These are phyloP conservation scores for Corythoichthys haematopterus DNA, from an alignment of 2,113 vertebrate species.

Conservation along the genomic window DNA sequence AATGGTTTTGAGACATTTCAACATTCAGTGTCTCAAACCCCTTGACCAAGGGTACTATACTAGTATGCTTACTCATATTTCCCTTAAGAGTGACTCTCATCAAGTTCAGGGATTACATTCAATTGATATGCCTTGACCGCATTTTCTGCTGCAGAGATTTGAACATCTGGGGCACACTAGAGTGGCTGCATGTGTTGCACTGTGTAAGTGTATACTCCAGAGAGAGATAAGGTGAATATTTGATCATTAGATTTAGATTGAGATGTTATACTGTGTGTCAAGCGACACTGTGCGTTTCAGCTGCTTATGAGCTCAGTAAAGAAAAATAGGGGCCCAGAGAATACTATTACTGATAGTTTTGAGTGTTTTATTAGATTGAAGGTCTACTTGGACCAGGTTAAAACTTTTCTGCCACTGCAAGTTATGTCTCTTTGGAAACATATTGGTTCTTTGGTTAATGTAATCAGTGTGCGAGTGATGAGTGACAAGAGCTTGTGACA, in stretches of 20 bases:
- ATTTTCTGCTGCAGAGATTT: constrained; percentile 33
- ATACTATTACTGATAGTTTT: neutral
- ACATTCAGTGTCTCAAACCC: too few relatives aligned
- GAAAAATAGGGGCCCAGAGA: constrained; percentile 16
- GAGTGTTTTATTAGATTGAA: neutral
- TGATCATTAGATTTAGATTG: constrained; percentile 30
- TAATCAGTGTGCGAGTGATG: neutral
- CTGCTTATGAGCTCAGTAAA: constrained; percentile 24
- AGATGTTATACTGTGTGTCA: constrained; percentile 26
- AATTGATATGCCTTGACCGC: constrained; percentile 31
- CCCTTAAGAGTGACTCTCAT: constrained; percentile 14
- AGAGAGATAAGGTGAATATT: constrained; percentile 19
- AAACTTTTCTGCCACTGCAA: neutral
- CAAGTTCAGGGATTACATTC: constrained; percentile 30
- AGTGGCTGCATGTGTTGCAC: constrained; percentile 16
- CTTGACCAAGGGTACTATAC: too few relatives aligned
- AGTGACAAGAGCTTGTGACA: constrained; percentile 8
- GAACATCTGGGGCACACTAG: constrained; percentile 36
- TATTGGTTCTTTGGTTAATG: constrained; percentile 16
- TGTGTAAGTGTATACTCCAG: constrained; percentile 6
- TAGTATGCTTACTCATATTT: constrained; percentile 10
- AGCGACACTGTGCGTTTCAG: constrained; percentile 26
- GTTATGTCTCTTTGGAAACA: constrained; percentile 8
- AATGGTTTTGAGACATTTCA: too few relatives aligned
- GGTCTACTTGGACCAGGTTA: neutral